Percentiles rank a stretch among this genome's conserved stretches.
These are phyloP conservation scores for Periphyllus acericola DNA, from an alignment of 2,888 invertebrate species.

Conservation along the genomic window DNA sequence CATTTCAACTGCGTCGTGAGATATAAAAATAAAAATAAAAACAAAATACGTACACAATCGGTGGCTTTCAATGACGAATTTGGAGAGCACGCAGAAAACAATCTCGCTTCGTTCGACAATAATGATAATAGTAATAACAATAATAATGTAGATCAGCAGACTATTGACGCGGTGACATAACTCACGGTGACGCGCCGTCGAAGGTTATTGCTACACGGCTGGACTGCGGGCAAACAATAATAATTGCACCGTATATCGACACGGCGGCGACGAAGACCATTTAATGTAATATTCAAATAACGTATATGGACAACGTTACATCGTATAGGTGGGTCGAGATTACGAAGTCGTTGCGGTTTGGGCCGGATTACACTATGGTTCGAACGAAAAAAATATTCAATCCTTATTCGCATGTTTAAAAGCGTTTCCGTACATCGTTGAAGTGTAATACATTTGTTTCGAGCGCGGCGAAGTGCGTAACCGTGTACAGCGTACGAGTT, in stretches of 20 bases:
- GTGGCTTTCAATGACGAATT: neutral
- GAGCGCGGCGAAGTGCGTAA: no score
- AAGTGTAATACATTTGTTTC: no score
- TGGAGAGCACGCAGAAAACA: neutral
- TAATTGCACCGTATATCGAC: no score
- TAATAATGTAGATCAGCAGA: neutral
- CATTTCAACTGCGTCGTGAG: neutral
- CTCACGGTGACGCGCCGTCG: conserved; percentile 1
- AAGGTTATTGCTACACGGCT: neutral
- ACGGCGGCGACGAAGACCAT: no score
- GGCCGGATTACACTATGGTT: neutral
- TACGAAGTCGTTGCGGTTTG: neutral
- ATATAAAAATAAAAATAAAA: neutral
- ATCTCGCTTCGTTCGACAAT: neutral
- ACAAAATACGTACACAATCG: neutral
- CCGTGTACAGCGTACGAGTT: no score
- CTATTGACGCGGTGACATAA: conserved; percentile 21
- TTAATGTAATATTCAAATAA: no score
- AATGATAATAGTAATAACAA: no score
- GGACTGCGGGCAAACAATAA: neutral
- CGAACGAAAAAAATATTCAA: no score
- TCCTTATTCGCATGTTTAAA: no score
- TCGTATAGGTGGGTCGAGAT: neutral
- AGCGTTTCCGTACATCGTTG: no score
- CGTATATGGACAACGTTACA: neutral